Percentiles rank a stretch among this genome's conserved stretches.
These are phyloP conservation scores for Liasis olivaceus DNA, from an alignment of 2,797 vertebrate genomes.

Conservation along the genomic window DNA sequence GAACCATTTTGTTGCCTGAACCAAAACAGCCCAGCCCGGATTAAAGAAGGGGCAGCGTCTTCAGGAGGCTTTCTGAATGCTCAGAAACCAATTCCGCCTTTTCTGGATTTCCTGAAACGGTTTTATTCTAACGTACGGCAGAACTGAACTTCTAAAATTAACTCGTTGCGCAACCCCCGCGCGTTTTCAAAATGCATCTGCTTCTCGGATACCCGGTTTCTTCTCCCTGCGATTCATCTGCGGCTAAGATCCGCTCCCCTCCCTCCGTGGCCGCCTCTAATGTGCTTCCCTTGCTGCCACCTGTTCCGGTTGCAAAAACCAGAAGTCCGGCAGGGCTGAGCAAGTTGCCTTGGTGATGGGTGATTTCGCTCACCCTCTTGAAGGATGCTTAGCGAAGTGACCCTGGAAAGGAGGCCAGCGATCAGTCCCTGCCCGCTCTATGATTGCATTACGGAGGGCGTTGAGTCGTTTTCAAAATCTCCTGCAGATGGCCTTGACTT, in stretches of 20 bases:
- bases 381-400: not conserved
- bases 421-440: not conserved
- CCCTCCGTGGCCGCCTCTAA: not conserved
- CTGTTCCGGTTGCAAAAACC: not conserved
- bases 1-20: not conserved
- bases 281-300: not conserved
- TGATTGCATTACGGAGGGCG: not conserved
- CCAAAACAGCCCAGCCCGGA: not conserved
- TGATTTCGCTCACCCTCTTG: not conserved
- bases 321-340: not conserved
- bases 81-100: not conserved
- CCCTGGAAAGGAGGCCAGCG: too few species aligned
- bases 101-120: not conserved
- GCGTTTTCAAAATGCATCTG: not conserved
- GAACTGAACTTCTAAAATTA: not conserved
- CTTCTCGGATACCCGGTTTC: not conserved
- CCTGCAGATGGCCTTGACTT: slow-evolving; percentile 3
- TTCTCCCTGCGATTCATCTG: not conserved
- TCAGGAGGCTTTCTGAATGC: not conserved
- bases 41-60: not conserved
- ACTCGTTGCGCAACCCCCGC: not conserved
- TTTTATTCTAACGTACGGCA: not conserved
- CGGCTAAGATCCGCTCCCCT: not conserved
- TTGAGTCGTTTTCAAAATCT: not conserved
- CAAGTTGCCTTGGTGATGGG: not conserved